phyloP scores from a whole-genome alignment of 2,888 invertebrate species.

The Lithophane leautieri region DNA sequence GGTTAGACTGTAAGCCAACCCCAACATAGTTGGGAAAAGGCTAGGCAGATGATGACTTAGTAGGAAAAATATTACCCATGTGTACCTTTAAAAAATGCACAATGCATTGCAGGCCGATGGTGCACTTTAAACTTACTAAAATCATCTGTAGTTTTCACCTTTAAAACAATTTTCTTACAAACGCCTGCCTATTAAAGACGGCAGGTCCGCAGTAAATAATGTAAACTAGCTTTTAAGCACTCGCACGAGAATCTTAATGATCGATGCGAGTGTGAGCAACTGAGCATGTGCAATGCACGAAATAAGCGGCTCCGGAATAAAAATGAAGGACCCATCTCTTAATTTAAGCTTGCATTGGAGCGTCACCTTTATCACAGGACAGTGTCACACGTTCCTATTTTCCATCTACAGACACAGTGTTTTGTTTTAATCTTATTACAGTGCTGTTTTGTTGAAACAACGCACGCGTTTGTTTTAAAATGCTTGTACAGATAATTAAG shows the following conservation, averaged over 20 bases:
- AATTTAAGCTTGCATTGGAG: slow-evolving; percentile 1
- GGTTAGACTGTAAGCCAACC: no score
- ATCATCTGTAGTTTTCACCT: not conserved
- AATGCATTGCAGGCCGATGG: not conserved
- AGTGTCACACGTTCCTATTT: slow-evolving; percentile 49
- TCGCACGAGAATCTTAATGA: no score
- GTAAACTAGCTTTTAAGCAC: no score
- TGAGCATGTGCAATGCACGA: no score
- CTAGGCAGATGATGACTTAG: no score
- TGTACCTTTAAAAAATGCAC: not conserved
- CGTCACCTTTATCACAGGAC: slow-evolving; percentile 14
- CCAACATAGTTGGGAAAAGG: no score
- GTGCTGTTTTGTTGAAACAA: slow-evolving; percentile 31
- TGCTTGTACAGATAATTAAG: slow-evolving; percentile 23
- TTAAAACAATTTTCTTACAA: not conserved
- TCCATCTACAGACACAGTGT: slow-evolving; percentile 55
- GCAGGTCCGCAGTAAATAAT: not conserved
- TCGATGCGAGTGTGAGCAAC: no score
- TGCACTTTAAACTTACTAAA: not conserved
- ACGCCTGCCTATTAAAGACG: not conserved
- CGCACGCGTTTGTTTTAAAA: slow-evolving; percentile 29
- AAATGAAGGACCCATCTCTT: not conserved
- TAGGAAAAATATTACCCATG: not conserved
- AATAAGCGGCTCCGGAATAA: not conserved
- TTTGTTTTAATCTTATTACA: slow-evolving; percentile 55